Evolutionary conservation across 2,113 vertebrate genomes (phyloP).

Genomic region (Lamprologus sp.): DNA sequence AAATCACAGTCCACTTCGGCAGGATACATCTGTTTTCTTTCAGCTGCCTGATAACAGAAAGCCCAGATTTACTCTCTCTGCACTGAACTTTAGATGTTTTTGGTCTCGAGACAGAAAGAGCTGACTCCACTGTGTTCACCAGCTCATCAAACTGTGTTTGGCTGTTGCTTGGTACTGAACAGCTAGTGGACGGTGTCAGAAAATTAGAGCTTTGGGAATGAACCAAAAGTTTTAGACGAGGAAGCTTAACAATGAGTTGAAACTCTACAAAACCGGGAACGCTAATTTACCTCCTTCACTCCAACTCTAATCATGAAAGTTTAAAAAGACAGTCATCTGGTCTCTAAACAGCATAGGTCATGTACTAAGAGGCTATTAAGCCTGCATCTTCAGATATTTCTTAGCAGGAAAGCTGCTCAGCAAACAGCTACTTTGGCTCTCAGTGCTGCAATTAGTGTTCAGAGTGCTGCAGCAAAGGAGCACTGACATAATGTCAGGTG

Average conservation of each 20-base stretch:
- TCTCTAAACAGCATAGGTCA: not conserved
- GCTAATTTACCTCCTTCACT: not conserved
- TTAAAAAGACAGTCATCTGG: not conserved
- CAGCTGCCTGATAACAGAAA: not conserved
- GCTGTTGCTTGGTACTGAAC: not conserved
- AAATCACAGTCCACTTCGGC: not conserved
- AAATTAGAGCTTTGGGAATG: not conserved
- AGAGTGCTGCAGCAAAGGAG: not conserved
- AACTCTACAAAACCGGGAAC: rapidly evolving
- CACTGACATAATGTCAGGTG: not conserved
- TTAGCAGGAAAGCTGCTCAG: not conserved
- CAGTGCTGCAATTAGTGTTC: conserved; percentile 28
- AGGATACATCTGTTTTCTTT: not conserved
- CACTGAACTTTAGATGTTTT: not conserved
- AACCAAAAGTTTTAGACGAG: not conserved
- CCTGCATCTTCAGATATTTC: not conserved
- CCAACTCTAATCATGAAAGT: not conserved
- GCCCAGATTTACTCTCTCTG: not conserved
- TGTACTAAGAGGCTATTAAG: not conserved
- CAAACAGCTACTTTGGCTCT: not conserved
- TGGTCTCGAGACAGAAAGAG: not conserved
- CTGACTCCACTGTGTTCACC: not conserved
- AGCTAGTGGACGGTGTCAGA: not conserved
- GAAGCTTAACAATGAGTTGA: not conserved
- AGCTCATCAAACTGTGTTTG: not conserved